Evolutionary conservation across 2,797 vertebrate species (phyloP).

Genomic region (Thaleichthys pacificus): DNA sequence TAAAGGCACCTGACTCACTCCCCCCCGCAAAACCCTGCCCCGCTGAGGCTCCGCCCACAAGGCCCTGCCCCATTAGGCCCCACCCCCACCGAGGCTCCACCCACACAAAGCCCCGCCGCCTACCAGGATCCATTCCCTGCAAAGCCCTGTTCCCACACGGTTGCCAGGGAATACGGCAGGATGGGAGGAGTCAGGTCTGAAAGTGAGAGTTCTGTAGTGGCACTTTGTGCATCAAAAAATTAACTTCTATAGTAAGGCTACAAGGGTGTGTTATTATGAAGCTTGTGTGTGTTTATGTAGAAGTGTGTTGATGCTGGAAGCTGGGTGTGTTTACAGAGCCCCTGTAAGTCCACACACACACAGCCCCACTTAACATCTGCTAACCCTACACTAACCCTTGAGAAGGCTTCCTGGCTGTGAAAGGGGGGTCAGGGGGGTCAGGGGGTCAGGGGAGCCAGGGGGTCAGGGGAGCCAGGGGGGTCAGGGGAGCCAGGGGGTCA

Average conservation of each 20-base stretch:
- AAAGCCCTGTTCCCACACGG: conserved; percentile 58
- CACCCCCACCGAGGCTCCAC: no score
- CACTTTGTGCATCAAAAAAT: conserved; percentile 84
- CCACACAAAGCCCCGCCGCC: no score
- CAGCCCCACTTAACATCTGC: conserved; percentile 57
- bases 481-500: no score
- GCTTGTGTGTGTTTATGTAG: conserved; percentile 37
- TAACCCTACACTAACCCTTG: conserved; percentile 41
- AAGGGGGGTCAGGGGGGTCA: no score
- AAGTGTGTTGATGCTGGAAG: conserved; percentile 33
- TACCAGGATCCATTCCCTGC: conserved; percentile 36
- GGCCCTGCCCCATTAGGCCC: no score
- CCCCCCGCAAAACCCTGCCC: conserved; percentile 18
- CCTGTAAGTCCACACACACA: conserved; percentile 28
- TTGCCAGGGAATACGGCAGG: conserved; percentile 53
- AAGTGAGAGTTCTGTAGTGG: conserved; percentile 70
- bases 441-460: conserved; percentile 60
- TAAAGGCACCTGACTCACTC: conserved; percentile 83
- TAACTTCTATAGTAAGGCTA: conserved; percentile 85
- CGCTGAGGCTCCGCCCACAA: no score
- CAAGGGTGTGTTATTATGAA: conserved; percentile 77
- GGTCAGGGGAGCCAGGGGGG: conserved; percentile 49
- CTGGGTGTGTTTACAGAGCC: background rate
- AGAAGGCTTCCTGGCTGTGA: no score
- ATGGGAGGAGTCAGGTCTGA: conserved; percentile 75